A percentile compares a stretch with the other conserved stretches of the same genome.
Conservation (phyloP, 2,888 invertebrate genomes). For the Apocheima hispidaria region DNA sequence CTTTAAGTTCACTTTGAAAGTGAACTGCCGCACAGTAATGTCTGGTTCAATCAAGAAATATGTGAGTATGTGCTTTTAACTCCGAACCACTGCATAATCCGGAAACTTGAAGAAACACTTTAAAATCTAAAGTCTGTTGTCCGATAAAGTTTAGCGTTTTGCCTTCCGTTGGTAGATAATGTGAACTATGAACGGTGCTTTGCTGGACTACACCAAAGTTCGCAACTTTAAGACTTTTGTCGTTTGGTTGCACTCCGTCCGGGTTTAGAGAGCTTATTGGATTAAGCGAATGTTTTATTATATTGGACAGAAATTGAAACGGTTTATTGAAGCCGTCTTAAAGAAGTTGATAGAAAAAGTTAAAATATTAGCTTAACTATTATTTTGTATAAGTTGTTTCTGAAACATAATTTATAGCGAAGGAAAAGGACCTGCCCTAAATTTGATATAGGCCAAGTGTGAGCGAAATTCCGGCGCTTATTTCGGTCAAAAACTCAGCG, state of each 20-base stretch:
- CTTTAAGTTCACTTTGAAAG: no score
- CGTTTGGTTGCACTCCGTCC: conserved; percentile 14
- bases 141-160: conserved; percentile 34
- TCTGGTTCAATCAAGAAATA: background rate
- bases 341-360: background rate
- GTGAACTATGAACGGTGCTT: conserved; percentile 28
- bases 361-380: background rate
- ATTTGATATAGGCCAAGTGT: no score
- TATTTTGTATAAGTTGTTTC: no score
- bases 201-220: conserved; percentile 26
- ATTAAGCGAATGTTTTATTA: background rate
- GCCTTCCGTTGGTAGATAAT: conserved; percentile 38
- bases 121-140: conserved; percentile 35
- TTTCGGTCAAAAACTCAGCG: no score
- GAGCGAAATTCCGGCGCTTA: no score
- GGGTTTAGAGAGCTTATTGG: conserved; percentile 6
- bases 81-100: conserved; percentile 13
- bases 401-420: no score
- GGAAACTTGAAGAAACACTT: conserved; percentile 35
- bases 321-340: background rate
- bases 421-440: no score
- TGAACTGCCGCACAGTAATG: no score
- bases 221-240: conserved; percentile 21
- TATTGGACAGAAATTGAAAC: background rate
- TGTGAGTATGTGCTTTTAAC: conserved; percentile 3